A percentile compares a stretch with the other conserved stretches of the same genome.
Evolutionary conservation across 2,113 vertebrate genomes (phyloP).

Genomic region (Globicephala melas): DNA sequence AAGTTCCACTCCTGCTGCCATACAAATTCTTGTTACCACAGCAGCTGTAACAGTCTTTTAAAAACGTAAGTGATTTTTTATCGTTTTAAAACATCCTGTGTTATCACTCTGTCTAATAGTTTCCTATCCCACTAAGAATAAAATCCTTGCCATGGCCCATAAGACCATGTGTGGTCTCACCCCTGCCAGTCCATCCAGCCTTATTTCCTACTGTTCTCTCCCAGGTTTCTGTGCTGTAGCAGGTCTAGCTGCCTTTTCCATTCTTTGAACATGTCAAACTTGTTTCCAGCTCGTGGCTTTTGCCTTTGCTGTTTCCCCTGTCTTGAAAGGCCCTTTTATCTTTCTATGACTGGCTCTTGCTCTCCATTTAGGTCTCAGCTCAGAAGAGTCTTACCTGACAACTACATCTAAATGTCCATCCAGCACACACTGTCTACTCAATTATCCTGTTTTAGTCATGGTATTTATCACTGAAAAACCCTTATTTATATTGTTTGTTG

Average conservation of each 20-base stretch:
- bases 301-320: neutral
- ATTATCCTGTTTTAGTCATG: neutral
- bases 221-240: neutral
- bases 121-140: neutral
- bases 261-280: neutral
- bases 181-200: neutral
- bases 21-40: neutral
- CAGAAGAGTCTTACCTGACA: neutral
- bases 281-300: neutral
- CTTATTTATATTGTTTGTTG: neutral
- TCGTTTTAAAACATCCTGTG: neutral
- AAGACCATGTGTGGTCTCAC: neutral
- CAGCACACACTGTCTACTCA: neutral
- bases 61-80: neutral
- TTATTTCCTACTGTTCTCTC: neutral
- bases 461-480: neutral
- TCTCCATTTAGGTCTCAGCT: neutral
- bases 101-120: neutral
- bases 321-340: neutral
- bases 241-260: neutral
- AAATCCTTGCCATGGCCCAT: neutral
- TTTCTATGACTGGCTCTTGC: neutral
- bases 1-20: neutral
- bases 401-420: neutral
- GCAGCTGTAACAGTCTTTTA: neutral